Evolutionary conservation across 2,888 invertebrate species (phyloP).

Genomic region (Crematogaster levior): DNA sequence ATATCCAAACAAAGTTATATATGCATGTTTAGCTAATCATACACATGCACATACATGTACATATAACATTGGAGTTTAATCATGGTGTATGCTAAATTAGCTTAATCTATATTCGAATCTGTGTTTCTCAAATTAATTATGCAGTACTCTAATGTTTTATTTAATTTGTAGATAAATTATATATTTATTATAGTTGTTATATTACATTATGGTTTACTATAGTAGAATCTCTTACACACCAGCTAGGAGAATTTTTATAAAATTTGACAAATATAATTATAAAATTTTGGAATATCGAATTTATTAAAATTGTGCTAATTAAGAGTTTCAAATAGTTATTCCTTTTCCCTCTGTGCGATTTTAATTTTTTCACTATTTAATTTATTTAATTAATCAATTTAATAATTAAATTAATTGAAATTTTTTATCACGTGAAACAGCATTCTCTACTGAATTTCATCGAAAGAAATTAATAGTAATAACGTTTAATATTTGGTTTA

Average conservation of each 20-base stretch:
- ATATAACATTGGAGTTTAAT: background rate
- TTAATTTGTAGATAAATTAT: background rate
- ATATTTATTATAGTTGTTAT: background rate
- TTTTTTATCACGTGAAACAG: background rate
- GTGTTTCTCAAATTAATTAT: background rate
- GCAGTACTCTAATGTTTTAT: background rate
- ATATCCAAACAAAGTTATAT: conserved; percentile 8
- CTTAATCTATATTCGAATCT: background rate
- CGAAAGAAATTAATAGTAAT: too few relatives aligned
- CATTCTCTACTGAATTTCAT: background rate
- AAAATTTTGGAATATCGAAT: background rate
- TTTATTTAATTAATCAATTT: background rate
- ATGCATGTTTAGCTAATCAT: conserved; percentile 15
- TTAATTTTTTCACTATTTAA: background rate
- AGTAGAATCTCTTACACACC: background rate
- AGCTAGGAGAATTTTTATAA: background rate
- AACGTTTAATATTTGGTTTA: background rate
- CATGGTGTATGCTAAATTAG: background rate
- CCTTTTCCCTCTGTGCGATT: background rate
- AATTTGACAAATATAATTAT: background rate
- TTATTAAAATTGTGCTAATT: background rate
- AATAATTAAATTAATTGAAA: background rate
- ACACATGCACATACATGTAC: too few relatives aligned
- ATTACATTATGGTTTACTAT: too few relatives aligned
- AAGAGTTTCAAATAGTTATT: background rate